Conservation (phyloP, 2,888 invertebrate genomes). For the Margaritifera margaritifera region DNA sequence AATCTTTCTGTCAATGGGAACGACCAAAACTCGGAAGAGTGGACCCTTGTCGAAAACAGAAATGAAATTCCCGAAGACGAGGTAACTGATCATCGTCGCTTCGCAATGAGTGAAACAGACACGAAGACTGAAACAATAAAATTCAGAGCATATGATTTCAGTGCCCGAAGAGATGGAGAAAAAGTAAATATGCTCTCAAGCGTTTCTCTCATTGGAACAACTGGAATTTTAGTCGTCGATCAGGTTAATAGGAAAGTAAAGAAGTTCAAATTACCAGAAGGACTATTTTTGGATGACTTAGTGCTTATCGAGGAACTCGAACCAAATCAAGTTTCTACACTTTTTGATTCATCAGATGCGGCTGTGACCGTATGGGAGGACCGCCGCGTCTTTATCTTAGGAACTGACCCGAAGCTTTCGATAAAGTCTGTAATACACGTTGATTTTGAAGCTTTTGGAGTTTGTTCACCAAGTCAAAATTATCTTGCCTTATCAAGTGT, state of each 20-base stretch:
- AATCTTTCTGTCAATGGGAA: too few species aligned
- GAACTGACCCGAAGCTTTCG: slow-evolving; percentile 24
- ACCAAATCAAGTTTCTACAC: slow-evolving; percentile 30
- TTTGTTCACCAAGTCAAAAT: too few species aligned
- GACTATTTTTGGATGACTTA: slow-evolving; percentile 26
- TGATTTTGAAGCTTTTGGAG: too few species aligned
- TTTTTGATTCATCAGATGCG: slow-evolving; percentile 25
- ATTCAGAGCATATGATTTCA: slow-evolving; percentile 17
- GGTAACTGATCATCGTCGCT: too few species aligned
- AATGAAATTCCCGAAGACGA: too few species aligned
- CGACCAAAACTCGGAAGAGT: too few species aligned
- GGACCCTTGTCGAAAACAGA: too few species aligned
- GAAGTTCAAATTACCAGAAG: slow-evolving; percentile 40
- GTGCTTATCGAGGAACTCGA: slow-evolving; percentile 9
- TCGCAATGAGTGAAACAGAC: too few species aligned
- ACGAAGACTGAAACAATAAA: too few species aligned
- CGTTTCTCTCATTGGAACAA: slow-evolving; percentile 27
- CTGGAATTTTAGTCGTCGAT: slow-evolving; percentile 28
- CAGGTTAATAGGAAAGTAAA: slow-evolving; percentile 31
- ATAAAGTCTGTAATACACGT: too few species aligned
- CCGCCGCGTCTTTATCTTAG: slow-evolving; percentile 20
- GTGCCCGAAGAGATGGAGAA: slow-evolving; percentile 24
- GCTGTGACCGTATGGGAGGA: slow-evolving; percentile 36
- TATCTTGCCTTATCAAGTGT: too few species aligned
- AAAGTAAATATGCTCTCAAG: slow-evolving; percentile 30